A percentile compares a stretch with the other conserved stretches of the same genome.
Conservation (phyloP, 2,888 invertebrate genomes). For the Lasioglossum pauxillum region DNA sequence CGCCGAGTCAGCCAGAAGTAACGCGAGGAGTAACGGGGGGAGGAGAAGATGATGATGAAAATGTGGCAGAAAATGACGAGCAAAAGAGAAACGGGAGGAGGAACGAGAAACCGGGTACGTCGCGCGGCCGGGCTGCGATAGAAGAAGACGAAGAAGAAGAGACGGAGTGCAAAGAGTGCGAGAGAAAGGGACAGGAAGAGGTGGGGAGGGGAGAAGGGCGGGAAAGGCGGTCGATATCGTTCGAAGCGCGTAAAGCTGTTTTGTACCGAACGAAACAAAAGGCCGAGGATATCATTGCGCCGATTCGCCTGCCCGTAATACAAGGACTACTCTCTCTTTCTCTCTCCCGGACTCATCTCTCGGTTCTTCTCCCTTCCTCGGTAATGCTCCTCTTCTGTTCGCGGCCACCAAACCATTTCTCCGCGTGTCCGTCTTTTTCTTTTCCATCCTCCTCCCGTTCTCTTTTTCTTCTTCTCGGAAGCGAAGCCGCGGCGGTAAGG, state of each 20-base stretch:
- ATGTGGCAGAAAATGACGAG: constrained; percentile 63
- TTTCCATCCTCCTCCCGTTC: constrained; percentile 43
- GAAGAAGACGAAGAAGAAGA: not conserved
- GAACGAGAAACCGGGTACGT: not conserved
- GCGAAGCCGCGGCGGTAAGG: constrained; percentile 78
- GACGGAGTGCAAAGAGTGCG: not conserved
- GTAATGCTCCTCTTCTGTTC: constrained; percentile 58
- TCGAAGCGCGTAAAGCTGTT: constrained; percentile 70
- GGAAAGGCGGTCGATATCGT: constrained; percentile 60
- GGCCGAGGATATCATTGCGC: constrained; percentile 68
- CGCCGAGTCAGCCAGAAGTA: constrained; percentile 52
- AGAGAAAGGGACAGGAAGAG: not conserved
- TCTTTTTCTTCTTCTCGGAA: constrained; percentile 75
- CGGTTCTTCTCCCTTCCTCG: constrained; percentile 48
- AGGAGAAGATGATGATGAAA: constrained; percentile 56
- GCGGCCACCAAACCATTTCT: constrained; percentile 74
- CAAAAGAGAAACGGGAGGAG: constrained; percentile 13
- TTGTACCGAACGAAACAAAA: constrained; percentile 72
- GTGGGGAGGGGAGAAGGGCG: not conserved
- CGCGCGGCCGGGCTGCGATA: not conserved
- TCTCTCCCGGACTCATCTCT: constrained; percentile 34
- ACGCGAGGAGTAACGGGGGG: constrained; percentile 18
- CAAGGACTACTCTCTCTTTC: constrained; percentile 28
- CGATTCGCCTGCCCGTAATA: constrained; percentile 59
- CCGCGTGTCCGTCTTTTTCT: constrained; percentile 48